phyloP scores from a whole-genome alignment of 2,113 vertebrate genomes.

The Limanda limanda region DNA sequence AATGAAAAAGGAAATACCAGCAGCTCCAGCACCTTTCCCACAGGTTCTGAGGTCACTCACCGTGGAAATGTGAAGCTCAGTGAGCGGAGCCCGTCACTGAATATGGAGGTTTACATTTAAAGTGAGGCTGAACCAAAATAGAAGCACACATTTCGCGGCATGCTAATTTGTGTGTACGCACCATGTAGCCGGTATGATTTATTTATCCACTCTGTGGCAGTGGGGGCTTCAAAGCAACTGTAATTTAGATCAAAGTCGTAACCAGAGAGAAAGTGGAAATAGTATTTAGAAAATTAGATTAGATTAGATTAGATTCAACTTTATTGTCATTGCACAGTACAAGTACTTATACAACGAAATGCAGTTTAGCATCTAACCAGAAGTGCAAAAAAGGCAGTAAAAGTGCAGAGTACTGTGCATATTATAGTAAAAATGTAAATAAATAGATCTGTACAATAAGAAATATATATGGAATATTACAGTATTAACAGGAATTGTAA shows the following conservation, averaged over 20 bases:
- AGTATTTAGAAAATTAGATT: slow-evolving; percentile 3
- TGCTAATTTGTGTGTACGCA: slow-evolving; percentile 43
- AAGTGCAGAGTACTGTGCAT: no score
- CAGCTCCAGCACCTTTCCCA: slow-evolving; percentile 30
- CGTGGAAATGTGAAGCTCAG: neutral
- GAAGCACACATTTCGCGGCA: slow-evolving; percentile 24
- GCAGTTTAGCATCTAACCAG: no score
- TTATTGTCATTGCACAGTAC: no score
- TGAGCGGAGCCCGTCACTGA: slow-evolving; percentile 28
- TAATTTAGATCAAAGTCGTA: slow-evolving; percentile 42
- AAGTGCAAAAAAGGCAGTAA: no score
- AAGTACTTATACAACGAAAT: no score
- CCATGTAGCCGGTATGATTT: slow-evolving; percentile 43
- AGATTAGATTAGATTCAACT: no score
- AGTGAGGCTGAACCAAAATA: slow-evolving; percentile 51
- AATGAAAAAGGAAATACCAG: slow-evolving; percentile 51
- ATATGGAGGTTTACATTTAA: slow-evolving; percentile 45
- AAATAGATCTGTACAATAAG: no score
- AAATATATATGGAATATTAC: no score
- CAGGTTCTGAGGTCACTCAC: slow-evolving; percentile 17
- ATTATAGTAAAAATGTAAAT: no score
- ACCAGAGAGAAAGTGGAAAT: slow-evolving; percentile 24
- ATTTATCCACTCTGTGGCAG: slow-evolving; percentile 47
- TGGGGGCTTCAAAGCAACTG: slow-evolving; percentile 43
- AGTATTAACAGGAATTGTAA: no score